These are phyloP conservation scores for Meta bourneti DNA, from an alignment of 2,888 invertebrate genomes.

Conservation along the genomic window DNA sequence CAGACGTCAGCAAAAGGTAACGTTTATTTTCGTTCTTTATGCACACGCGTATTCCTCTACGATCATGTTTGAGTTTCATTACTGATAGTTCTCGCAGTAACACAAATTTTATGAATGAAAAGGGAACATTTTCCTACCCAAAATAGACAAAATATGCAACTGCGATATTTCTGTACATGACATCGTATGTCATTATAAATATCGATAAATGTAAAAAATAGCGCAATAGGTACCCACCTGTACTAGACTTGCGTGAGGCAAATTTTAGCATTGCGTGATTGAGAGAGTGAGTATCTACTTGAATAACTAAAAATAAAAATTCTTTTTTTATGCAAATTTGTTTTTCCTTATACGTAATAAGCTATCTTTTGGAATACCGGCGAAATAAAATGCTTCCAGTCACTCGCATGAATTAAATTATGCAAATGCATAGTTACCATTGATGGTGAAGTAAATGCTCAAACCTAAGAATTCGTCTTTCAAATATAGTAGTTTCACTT, in stretches of 20 bases:
- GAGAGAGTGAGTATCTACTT: slow-evolving; percentile 14
- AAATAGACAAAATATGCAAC: neutral
- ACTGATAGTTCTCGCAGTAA: neutral
- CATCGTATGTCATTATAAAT: slow-evolving; percentile 45
- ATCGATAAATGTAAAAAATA: slow-evolving; percentile 19
- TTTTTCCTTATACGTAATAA: neutral
- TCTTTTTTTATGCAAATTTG: neutral
- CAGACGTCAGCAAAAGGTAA: too few relatives aligned
- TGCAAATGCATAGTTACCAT: too few relatives aligned
- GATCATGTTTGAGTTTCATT: too few relatives aligned
- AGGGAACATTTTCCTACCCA: neutral
- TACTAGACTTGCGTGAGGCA: slow-evolving; percentile 31
- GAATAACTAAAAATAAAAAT: slow-evolving; percentile 8
- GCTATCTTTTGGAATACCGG: too few relatives aligned
- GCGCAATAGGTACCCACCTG: neutral
- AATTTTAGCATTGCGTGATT: slow-evolving; percentile 39
- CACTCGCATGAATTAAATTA: too few relatives aligned
- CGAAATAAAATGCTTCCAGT: too few relatives aligned
- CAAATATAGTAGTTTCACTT: too few relatives aligned
- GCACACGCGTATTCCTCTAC: too few relatives aligned
- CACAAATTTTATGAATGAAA: slow-evolving; percentile 3
- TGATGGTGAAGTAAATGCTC: too few relatives aligned
- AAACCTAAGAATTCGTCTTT: too few relatives aligned
- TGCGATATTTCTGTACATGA: slow-evolving; percentile 37
- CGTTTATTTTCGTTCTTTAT: too few relatives aligned